These are phyloP conservation scores for Lepidocyrtoides sp. DNA, from an alignment of 2,888 invertebrate genomes.

Conservation along the genomic window DNA sequence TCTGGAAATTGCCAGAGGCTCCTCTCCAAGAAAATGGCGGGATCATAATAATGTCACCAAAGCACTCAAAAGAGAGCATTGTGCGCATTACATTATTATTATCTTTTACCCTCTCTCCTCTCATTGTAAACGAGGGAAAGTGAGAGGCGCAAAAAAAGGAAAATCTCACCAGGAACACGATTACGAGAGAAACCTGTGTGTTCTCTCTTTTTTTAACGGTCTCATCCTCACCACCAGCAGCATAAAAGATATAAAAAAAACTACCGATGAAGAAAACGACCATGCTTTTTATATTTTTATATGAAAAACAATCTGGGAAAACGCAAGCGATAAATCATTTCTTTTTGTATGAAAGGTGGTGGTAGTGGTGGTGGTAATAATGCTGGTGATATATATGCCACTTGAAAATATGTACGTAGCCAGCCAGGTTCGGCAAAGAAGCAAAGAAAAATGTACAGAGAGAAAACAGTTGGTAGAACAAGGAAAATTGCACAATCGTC, in stretches of 20 bases:
- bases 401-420: neutral
- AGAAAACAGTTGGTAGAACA: neutral
- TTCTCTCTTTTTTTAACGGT: neutral
- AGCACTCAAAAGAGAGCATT: neutral
- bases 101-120: neutral
- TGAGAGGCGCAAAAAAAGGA: neutral
- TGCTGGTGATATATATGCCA: neutral
- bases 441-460: neutral
- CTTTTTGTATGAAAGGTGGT: neutral
- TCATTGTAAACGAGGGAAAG: neutral
- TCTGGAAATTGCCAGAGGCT: neutral
- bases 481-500: neutral
- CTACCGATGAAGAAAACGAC: neutral
- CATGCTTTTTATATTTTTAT: neutral
- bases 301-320: neutral
- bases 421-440: neutral
- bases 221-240: neutral
- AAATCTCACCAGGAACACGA: conserved; percentile 31
- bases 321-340: neutral
- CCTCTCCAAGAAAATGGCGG: neutral
- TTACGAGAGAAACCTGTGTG: neutral
- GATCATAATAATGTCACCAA: conserved; percentile 32
- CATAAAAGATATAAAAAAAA: neutral
- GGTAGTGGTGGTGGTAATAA: neutral
- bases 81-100: neutral